A percentile compares a stretch with the other conserved stretches of the same genome.
Conservation (phyloP, 2,888 invertebrate species). For the Osmoderma eremita region DNA sequence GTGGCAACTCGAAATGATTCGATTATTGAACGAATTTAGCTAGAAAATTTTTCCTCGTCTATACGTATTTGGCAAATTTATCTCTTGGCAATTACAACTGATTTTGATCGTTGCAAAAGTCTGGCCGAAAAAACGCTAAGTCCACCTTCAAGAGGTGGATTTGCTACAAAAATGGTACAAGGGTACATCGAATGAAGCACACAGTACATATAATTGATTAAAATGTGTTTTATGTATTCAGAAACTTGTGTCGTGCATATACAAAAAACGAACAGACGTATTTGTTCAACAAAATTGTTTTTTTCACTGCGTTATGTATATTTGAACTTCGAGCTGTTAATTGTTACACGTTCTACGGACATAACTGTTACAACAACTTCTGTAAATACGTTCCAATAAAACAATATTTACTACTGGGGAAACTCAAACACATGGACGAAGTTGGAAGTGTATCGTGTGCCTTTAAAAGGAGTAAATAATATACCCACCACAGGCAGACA, state of each 20-base stretch:
- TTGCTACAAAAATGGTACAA: no score
- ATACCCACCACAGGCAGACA: constrained; percentile 20
- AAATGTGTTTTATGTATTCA: no score
- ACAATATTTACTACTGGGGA: constrained; percentile 33
- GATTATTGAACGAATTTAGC: no score
- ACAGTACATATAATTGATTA: no score
- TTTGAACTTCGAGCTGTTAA: constrained; percentile 20
- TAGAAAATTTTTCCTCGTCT: no score
- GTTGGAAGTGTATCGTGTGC: constrained; percentile 13
- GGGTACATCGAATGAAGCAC: no score
- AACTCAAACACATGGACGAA: constrained; percentile 25
- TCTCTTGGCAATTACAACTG: no score
- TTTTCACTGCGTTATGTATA: constrained; percentile 8
- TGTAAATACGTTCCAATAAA: constrained; percentile 36
- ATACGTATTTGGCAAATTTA: no score
- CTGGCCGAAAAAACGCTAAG: no score
- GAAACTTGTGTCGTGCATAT: background rate
- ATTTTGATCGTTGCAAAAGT: no score
- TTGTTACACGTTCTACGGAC: constrained; percentile 4
- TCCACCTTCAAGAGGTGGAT: no score
- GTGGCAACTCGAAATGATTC: no score
- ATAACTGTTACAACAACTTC: constrained; percentile 35
- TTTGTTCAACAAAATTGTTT: background rate
- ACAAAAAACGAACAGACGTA: background rate
- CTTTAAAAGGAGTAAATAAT: constrained; percentile 22